These are phyloP conservation scores for Gymnobelideus leadbeateri DNA, from an alignment of 2,113 vertebrate species.

Conservation along the genomic window DNA sequence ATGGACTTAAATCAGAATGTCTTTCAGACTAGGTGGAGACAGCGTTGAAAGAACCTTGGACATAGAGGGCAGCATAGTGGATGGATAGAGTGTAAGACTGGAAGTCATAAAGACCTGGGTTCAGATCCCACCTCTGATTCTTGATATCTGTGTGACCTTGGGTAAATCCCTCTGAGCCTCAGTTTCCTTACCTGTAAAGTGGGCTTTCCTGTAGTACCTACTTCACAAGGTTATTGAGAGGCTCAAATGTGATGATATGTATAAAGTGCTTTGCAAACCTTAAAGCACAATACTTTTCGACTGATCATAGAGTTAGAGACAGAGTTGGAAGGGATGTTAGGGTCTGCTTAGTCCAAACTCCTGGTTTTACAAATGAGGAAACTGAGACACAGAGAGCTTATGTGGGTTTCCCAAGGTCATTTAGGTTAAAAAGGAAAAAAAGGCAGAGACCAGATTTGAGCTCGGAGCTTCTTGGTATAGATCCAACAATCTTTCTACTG, in stretches of 20 bases:
- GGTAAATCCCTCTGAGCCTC: neutral
- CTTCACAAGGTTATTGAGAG: neutral
- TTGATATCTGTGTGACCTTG: neutral
- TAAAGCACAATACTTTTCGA: neutral
- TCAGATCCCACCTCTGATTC: neutral
- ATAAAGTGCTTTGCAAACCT: neutral
- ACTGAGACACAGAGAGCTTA: neutral
- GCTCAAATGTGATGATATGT: neutral
- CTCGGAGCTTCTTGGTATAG: neutral
- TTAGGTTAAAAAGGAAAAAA: neutral
- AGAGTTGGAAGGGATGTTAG: neutral
- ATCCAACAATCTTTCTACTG: neutral
- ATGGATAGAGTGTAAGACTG: neutral
- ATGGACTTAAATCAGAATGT: neutral
- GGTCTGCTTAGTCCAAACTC: neutral
- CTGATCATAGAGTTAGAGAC: too few relatives aligned
- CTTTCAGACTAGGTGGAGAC: neutral
- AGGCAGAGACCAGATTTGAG: neutral
- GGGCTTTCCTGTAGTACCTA: neutral
- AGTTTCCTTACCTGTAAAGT: neutral
- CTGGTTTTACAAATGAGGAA: neutral
- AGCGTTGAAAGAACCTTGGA: neutral
- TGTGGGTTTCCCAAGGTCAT: neutral
- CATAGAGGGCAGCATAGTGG: neutral
- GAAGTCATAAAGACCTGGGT: neutral